Base-by-base conservation (phyloP, 23 tunicate genomes). In the Diplosoma virens region DNA sequence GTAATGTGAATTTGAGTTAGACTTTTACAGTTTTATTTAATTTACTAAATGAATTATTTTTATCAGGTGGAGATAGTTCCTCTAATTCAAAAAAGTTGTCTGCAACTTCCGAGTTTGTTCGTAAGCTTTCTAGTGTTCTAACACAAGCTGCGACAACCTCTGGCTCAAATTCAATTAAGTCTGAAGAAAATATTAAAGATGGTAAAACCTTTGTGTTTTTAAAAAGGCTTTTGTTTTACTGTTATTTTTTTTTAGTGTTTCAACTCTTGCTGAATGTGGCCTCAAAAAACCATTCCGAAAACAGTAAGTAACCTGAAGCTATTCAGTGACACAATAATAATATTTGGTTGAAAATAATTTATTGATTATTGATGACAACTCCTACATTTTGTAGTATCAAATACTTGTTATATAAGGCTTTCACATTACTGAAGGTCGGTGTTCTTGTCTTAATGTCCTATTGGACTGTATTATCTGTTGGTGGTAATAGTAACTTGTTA, bases 161-260 rank as follows among this genome's bases (percentile, higher is more conserved):
- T 3, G 30, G 32, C 0, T 22, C 63, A 0, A 68, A 82, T 37
- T 30, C 67, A 0, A 76, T 31, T 32, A 55, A 80, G 1, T 75
- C 86, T 5, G 87, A 89, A 37, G 96, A 86, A 18, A 71, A 82
- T 58, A 67, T 89, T 30, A 78, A 89, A 72, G 84, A 78, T 78
- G 96, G 96, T 89, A 26, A 30, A n/a, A 6, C 25, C 25, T 47
- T 53, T 73, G 28, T 33, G 9, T 53, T 4, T 29, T 23, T 26
- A 6, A 47, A 47, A 35, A 23, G 9, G n/a, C n/a, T n/a, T n/a
- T n/a, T n/a, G n/a, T n/a, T n/a, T 28, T 63, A 28, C 9, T 63
- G 30, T 0, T 32, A 47, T n/a, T 63, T 1, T 0, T 73, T 67
- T 76, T 30, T 53, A 87, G 95, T 84, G 7, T 69, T 87, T 37